A percentile compares a stretch with the other conserved stretches of the same genome.
Conservation (phyloP, 2,113 vertebrate species). For the Tonatia bakeri region DNA sequence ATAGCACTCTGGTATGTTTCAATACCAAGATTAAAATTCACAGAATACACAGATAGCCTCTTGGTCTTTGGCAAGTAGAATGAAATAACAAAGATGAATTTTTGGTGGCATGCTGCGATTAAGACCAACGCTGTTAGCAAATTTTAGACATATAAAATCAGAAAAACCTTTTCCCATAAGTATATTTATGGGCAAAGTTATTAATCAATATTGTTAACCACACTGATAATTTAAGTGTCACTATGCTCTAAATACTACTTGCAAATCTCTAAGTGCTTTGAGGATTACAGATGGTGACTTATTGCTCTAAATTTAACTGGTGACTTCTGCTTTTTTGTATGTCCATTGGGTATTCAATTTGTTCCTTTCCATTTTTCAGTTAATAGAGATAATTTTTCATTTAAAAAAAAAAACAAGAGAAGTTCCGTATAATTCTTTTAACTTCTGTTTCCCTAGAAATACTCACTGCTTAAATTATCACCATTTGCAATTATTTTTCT, state of each 20-base stretch:
- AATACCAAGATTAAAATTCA: not conserved
- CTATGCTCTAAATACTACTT: not conserved
- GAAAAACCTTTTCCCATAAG: not conserved
- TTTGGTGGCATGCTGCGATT: not conserved
- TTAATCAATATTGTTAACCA: not conserved
- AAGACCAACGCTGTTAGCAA: not conserved
- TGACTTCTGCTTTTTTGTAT: not conserved
- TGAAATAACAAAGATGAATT: not conserved
- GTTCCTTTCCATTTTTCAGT: slow-evolving; percentile 12
- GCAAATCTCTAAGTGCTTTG: not conserved
- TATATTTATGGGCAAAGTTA: not conserved
- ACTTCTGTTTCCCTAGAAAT: not conserved
- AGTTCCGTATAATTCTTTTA: not conserved
- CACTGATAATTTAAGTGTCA: not conserved
- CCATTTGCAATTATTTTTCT: not conserved
- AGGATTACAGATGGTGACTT: not conserved
- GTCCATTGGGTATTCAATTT: not conserved
- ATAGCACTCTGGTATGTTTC: not conserved
- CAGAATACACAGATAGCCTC: not conserved
- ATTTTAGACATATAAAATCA: not conserved
- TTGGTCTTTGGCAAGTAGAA: not conserved
- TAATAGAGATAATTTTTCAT: slow-evolving; percentile 18
- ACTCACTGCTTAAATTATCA: not conserved
- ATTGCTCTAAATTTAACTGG: not conserved
- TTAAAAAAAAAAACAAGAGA: slow-evolving; percentile 15